Base-by-base conservation (phyloP, 2,797 vertebrate genomes). In the Nothura maculosa region DNA sequence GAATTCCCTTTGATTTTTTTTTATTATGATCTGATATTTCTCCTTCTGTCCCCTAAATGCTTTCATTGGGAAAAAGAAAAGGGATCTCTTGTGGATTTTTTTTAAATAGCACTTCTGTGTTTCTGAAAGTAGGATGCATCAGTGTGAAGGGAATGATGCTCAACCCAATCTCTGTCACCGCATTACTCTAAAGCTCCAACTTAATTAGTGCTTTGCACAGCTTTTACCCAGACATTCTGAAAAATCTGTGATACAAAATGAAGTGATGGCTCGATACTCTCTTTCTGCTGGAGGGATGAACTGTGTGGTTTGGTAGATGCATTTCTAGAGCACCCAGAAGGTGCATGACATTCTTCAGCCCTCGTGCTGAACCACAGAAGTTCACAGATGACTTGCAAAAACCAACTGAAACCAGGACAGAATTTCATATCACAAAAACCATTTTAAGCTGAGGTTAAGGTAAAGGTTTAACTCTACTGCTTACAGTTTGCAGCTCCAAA, bases 121-220 rank as follows among this genome's bases (percentile, higher is more conserved):
- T 94, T 90, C 82, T 92, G 57, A 89, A 96, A 96, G 77, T 81
- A 91, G 85, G 87, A 87, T 87, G 93, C 67, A 92, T 34, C 0
- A 0, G 84, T 0, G 18, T 79, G 77, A 93, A 96, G 96, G 83
- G 90, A 96, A 95, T 67, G 77, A 94, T 92, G 87, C 80, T 93
- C 92, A 92, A 10, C 67, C 61, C 63, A 73, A 84, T 90, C 85
- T 87, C 82, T 95, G 94, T 95, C 92, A 93, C 94, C 67, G 93
- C 94, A 95, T 94, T 92, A 96, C 61, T 95, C 95, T 95, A 90
- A 77, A 91, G 70, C 77, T 93, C 74, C 67, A 91, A 63, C 57
- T 91, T 95, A 96, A 95, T 93, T 95, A 93, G 93, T 86, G 91
- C 94, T 86, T 96, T 94, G 77, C 83, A 86, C 87, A 88, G 74